These are phyloP conservation scores for Eretmochelys imbricata DNA, from an alignment of 2,113 vertebrate species.

Conservation along the genomic window DNA sequence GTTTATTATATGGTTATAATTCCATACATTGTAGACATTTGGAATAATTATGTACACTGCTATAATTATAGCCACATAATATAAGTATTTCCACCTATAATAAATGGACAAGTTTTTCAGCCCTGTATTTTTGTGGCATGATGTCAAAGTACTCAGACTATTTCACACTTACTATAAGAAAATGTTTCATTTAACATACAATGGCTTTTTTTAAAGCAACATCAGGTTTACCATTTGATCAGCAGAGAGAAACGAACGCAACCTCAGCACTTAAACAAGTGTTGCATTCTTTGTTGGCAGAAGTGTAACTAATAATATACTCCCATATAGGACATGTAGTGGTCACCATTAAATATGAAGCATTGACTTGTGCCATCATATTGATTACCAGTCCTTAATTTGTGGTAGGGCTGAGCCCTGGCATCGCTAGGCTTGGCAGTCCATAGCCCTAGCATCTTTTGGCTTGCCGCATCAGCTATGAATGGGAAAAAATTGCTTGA, in stretches of 20 bases:
- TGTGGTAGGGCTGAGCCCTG: too few species aligned
- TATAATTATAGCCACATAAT: neutral
- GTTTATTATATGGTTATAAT: neutral
- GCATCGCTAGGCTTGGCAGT: too few species aligned
- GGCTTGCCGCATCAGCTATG: too few species aligned
- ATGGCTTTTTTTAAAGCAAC: too few species aligned
- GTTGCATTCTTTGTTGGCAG: neutral
- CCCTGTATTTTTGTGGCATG: neutral
- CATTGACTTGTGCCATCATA: neutral
- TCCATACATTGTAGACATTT: neutral
- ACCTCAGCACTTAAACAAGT: neutral
- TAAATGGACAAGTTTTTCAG: neutral
- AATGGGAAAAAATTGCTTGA: too few species aligned
- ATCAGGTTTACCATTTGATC: too few species aligned
- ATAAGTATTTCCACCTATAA: neutral
- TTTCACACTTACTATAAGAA: neutral
- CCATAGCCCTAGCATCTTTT: too few species aligned
- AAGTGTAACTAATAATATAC: neutral
- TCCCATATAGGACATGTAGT: neutral
- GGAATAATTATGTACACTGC: neutral
- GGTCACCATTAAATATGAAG: neutral
- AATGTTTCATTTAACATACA: too few species aligned
- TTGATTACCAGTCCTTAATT: neutral
- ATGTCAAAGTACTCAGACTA: neutral
- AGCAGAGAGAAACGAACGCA: neutral